Base-by-base conservation (phyloP, 2,888 invertebrate species). In the Chydorus sphaericus region DNA sequence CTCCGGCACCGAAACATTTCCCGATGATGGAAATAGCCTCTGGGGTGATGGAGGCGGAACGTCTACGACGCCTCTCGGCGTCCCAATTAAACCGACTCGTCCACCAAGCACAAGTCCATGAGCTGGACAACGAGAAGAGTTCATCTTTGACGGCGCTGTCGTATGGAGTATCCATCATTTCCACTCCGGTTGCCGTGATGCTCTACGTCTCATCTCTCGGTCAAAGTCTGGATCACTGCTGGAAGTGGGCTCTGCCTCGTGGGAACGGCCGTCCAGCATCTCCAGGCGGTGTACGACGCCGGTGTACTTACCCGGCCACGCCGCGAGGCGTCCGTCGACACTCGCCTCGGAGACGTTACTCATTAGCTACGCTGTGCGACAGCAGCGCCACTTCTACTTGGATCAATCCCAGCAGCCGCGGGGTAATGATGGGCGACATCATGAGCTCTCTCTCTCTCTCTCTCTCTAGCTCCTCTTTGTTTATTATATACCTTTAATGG, bases 361-460 rank as follows among this genome's bases (percentile, higher is more conserved):
- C 44, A 10, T 44, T 44, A n/a, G 26, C 14, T 3, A 23, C 44
- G 26, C n/a, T n/a, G n/a, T n/a, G n/a, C n/a, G n/a, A n/a, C n/a
- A n/a, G n/a, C n/a, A n/a, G n/a, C n/a, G 44, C 26, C 44, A 44
- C 44, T 23, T 44, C 26, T n/a, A n/a, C n/a, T 44, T 44, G 44
- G 44, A 44, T 44, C 26, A 23, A 44, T 5, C 44, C 44, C 44
- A 44, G 44, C n/a, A n/a, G n/a, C n/a, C n/a, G n/a, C 44, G 44
- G 44, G 44, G 44, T 44, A 44, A 5, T 3, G 4, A 39, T 14
- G 8, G n/a, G n/a, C n/a, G n/a, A n/a, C n/a, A n/a, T n/a, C n/a
- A n/a, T n/a, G n/a, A n/a, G n/a, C n/a, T n/a, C n/a, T n/a, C n/a
- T n/a, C n/a, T n/a, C n/a, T n/a, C n/a, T n/a, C n/a, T n/a, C n/a